Evolutionary conservation across 2,888 invertebrate species (phyloP).

Genomic region (Stenurella melanura): DNA sequence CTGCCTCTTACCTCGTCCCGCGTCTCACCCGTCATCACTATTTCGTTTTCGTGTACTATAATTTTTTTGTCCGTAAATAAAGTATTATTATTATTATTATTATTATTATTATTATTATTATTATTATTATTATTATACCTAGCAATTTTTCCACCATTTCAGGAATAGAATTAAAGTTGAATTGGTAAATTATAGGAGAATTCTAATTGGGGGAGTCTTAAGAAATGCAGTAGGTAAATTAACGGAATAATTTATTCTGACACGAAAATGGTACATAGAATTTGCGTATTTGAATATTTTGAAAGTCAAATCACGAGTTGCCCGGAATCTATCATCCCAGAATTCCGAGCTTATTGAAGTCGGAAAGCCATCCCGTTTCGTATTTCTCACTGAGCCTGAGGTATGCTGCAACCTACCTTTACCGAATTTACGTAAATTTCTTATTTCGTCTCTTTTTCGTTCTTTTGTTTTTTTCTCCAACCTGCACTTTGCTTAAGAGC

Average conservation of each 20-base stretch:
- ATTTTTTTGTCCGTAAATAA: too few relatives aligned
- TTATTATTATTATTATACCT: too few relatives aligned
- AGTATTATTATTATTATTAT: too few relatives aligned
- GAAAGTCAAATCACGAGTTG: constrained; percentile 7
- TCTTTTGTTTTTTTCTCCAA: neutral
- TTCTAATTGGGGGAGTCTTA: too few relatives aligned
- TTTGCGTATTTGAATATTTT: constrained; percentile 1
- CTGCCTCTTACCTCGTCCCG: too few relatives aligned
- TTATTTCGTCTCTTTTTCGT: neutral
- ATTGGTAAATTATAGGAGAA: too few relatives aligned
- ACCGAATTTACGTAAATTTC: neutral
- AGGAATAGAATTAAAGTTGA: too few relatives aligned
- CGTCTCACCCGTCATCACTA: too few relatives aligned
- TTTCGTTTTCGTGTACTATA: too few relatives aligned
- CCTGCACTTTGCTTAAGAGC: constrained; percentile 7
- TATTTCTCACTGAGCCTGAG: neutral
- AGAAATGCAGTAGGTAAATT: too few relatives aligned
- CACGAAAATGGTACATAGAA: neutral
- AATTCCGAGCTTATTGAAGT: neutral
- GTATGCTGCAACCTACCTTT: constrained; percentile 5
- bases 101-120: too few relatives aligned
- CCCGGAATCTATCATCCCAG: constrained; percentile 5
- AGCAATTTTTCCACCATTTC: too few relatives aligned
- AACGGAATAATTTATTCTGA: neutral
- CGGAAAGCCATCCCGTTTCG: neutral